Evolutionary conservation across 2,113 vertebrate genomes (phyloP), one percentile per base, ranked within the genome.

Genomic region (Serilophus lunatus): DNA sequence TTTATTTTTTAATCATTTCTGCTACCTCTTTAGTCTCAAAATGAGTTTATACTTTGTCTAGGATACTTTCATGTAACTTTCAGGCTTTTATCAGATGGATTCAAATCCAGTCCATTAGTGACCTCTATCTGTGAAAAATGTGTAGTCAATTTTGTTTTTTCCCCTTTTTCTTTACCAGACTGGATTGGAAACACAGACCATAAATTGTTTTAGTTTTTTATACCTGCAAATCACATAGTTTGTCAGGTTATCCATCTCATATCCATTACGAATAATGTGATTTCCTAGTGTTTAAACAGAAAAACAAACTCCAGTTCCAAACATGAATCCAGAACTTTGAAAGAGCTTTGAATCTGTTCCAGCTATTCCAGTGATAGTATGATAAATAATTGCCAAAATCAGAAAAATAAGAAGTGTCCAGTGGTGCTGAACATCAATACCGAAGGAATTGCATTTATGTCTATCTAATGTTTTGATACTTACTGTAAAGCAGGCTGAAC

Each of bases 61-160:
- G 88, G 95, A 97, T 96, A 94, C 97, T 97, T 97, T 92, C 91
- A 90, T 96, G 91, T 97, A 97, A 98, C 96, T 98, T 97, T 92
- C 96, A 96, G 92, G 83, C 86, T 97, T 97, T 93, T 95, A 92
- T 75, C 79, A 97, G 81, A 47, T 36, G 35, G 93, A 97, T 98
- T 98, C 97, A 98, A 98, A 98, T 97, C 94, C 93, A 98, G 98
- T 98, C 97, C 97, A 98, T 98, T 98, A 98, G 97, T 98, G 98
- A 98, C 98, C 98, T 98, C 98, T 98, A 98, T 98, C 98, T 98
- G 98, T 88, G 92, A 98, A 92, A 98, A 97, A 93, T 90, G 96
- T 97, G 88, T 90, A 97, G 92, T 97, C 97, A 93, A 3, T 56
- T 35, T 5, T 74, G 72, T 47, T 86, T 82, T n/a, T 94, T 68